Evolutionary conservation across 2,113 vertebrate species (phyloP), one percentile per base, ranked within the genome.

Genomic region (Desmodus rotundus): DNA sequence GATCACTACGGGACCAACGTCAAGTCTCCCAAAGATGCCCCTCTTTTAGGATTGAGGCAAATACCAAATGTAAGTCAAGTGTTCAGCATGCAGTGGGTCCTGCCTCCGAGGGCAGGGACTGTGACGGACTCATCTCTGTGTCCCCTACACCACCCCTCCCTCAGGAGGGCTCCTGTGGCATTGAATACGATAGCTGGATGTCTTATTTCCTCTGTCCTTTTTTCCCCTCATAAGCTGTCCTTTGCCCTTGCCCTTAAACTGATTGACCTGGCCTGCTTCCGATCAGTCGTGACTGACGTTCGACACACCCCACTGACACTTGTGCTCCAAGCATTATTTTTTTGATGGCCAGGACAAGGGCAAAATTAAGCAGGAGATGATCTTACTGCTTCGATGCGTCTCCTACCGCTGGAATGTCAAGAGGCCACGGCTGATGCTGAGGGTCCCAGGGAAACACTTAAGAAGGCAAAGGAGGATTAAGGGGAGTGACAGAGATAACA

Each of bases 311-410:
- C 85, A 12, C 65, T 7, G 10, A 65, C 24, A 41, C 72, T n/a
- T 65, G 7, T 19, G 58, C 28, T 14, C 65, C 14, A 4, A 68
- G 73, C 8, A 11, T 73, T 52, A 47, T 33, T 70, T 24, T 74
- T 68, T 63, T 24, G 52, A 56, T 3, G 61, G 50, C 8, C 15
- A 78, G 61, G 33, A 26, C 0, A 19, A 61, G 13, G 65, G 43
- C n/a, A 78, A 88, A 94, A 83, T 74, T 77, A 81, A 87, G 92
- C 22, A 14, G 7, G 58, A 91, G 52, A 45, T 14, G 11, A 47
- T 33, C 43, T 56, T 16, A 28, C 26, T 36, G 31, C 70, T 50
- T 17, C 31, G 7, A 54, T 36, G 19, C 15, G 11, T 63, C 43
- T 78, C 45, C 63, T 65, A 9, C 58, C 56, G 14, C 67, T 73